Percentiles rank a stretch among this genome's conserved stretches.
Evolutionary conservation across 2,888 invertebrate genomes (phyloP).

Genomic region (Ptychoptera contaminata): DNA sequence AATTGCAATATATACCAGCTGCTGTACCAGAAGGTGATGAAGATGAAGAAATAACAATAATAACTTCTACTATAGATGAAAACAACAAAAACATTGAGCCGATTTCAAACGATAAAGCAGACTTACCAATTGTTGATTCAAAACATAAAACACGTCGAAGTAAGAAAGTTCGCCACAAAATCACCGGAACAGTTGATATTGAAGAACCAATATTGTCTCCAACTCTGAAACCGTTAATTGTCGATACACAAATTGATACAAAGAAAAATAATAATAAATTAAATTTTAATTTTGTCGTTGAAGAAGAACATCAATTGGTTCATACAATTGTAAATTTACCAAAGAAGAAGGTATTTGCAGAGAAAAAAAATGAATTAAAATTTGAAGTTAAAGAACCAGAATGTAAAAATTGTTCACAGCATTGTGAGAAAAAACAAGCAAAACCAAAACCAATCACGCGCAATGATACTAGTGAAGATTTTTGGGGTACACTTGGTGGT

Average conservation of each 20-base stretch:
- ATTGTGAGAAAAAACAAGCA: not conserved
- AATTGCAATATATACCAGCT: constrained; percentile 25
- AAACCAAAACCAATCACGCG: constrained; percentile 7
- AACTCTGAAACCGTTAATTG: constrained; percentile 5
- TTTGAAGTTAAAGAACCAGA: not conserved
- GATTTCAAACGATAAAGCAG: constrained; percentile 11
- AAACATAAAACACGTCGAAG: constrained; percentile 5
- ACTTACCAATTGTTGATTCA: not conserved
- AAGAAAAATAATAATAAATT: too few species aligned
- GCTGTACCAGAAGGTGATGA: not conserved
- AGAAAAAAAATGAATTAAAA: constrained; percentile 2
- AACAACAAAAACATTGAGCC: constrained; percentile 20
- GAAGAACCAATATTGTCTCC: constrained; percentile 12
- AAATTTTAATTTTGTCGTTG: constrained; percentile 22
- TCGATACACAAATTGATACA: not conserved
- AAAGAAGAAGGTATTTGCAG: constrained; percentile 16
- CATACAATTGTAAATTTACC: constrained; percentile 26
- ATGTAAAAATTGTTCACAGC: not conserved
- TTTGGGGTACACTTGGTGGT: constrained; percentile 50
- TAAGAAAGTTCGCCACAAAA: constrained; percentile 25
- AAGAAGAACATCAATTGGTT: constrained; percentile 25
- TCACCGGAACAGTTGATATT: constrained; percentile 25
- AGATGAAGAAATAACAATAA: not conserved
- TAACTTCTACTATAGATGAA: constrained; percentile 14
- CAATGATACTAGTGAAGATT: constrained; percentile 33